phyloP scores from a whole-genome alignment of 2,113 vertebrate species.

The Mustela nigripes region DNA sequence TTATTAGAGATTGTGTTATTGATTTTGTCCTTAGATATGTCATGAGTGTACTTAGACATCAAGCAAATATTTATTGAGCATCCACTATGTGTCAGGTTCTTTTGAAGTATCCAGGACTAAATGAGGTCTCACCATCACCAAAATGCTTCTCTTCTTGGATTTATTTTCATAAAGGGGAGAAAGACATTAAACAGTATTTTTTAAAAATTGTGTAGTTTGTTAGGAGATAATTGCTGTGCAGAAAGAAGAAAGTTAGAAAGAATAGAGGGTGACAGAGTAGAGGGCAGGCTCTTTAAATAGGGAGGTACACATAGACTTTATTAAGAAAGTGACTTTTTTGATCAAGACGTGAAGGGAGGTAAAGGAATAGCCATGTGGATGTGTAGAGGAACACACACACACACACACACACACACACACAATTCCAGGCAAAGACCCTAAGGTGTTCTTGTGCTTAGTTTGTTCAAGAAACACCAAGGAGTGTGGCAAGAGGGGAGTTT shows the following conservation, averaged over 20 bases:
- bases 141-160: conserved; percentile 14
- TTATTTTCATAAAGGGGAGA: background rate
- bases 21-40: background rate
- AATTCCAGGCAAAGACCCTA: background rate
- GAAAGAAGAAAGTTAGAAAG: background rate
- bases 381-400: background rate
- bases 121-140: background rate
- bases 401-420: background rate
- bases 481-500: background rate
- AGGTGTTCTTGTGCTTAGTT: background rate
- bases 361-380: background rate
- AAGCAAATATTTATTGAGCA: background rate
- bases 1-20: background rate
- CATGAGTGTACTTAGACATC: background rate
- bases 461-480: background rate
- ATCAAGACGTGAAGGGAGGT: background rate
- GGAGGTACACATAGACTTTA: background rate
- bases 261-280: background rate
- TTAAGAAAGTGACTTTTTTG: conserved; percentile 22
- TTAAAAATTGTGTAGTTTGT: background rate
- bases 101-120: background rate
- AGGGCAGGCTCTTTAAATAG: background rate
- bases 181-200: background rate
- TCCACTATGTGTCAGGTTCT: background rate
- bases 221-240: background rate